These are phyloP conservation scores for Lutjanus erythropterus DNA, from an alignment of 2,113 vertebrate species.

Conservation along the genomic window DNA sequence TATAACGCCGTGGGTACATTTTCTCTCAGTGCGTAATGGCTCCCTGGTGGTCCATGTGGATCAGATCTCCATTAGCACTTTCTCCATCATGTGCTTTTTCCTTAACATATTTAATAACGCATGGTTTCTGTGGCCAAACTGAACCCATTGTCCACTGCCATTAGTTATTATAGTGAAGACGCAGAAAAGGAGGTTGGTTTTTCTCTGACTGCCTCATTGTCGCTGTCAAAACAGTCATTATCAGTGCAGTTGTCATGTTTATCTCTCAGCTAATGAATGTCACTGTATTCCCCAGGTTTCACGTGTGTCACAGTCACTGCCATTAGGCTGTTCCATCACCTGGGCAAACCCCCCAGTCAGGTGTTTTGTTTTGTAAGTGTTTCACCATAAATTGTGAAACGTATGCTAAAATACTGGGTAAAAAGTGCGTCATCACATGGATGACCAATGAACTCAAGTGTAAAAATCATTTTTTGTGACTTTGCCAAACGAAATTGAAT, in stretches of 20 bases:
- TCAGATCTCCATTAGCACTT: slow-evolving; percentile 59
- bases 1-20: slow-evolving; percentile 28
- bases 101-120: slow-evolving; percentile 56
- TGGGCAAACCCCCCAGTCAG: not conserved
- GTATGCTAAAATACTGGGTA: not conserved
- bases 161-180: not conserved
- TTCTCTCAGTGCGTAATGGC: slow-evolving; percentile 56
- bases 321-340: not conserved
- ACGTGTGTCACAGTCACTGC: not conserved
- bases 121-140: slow-evolving; percentile 30
- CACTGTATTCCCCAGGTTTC: slow-evolving; percentile 2
- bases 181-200: not conserved
- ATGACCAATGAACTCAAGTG: not conserved
- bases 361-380: no score
- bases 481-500: slow-evolving; percentile 14
- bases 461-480: not conserved
- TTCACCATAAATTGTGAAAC: not conserved
- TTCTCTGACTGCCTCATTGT: slow-evolving; percentile 8
- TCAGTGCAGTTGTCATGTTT: slow-evolving; percentile 8
- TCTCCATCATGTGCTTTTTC: slow-evolving; percentile 48
- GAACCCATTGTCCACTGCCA: slow-evolving; percentile 7
- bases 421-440: not conserved
- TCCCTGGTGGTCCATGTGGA: slow-evolving; percentile 71
- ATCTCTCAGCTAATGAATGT: slow-evolving; percentile 8
- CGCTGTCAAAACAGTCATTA: slow-evolving; percentile 52